phyloP scores from a whole-genome alignment of 2,113 vertebrate genomes.

The Callithrix jacchus region DNA sequence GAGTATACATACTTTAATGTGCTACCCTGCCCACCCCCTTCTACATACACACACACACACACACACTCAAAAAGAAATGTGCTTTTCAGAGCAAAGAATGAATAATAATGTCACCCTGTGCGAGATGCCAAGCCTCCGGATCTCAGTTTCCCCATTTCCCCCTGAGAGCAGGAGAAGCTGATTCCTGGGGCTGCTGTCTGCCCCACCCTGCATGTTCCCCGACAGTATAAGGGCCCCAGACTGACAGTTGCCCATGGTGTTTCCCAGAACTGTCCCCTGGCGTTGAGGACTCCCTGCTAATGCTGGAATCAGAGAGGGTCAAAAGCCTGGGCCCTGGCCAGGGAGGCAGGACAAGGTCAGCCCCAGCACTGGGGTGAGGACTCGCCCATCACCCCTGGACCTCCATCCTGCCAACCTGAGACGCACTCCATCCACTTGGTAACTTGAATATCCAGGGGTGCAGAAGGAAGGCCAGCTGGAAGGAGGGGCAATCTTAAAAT shows the following conservation, averaged over 20 bases:
- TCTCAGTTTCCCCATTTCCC: not conserved
- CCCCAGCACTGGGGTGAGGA: not conserved
- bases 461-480: not conserved
- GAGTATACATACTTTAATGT: conserved; percentile 58
- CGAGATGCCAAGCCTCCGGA: not conserved
- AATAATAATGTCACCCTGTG: not conserved
- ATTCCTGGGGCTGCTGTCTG: not conserved
- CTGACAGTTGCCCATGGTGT: not conserved
- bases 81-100: conserved; percentile 46
- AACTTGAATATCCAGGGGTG: not conserved
- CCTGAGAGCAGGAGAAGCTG: not conserved
- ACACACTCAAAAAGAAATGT: conserved; percentile 14
- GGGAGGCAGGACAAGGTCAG: not conserved
- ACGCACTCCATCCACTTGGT: not conserved
- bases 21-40: not conserved
- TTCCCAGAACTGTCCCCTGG: not conserved
- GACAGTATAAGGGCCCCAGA: not conserved
- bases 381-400: not conserved
- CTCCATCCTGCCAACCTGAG: not conserved
- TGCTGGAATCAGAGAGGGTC: not conserved
- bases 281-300: not conserved
- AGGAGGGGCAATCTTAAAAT: not conserved
- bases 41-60: not conserved
- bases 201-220: too few relatives aligned
- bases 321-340: not conserved